Conservation (phyloP, 2,113 vertebrate genomes). For the Carassius gibelio region DNA sequence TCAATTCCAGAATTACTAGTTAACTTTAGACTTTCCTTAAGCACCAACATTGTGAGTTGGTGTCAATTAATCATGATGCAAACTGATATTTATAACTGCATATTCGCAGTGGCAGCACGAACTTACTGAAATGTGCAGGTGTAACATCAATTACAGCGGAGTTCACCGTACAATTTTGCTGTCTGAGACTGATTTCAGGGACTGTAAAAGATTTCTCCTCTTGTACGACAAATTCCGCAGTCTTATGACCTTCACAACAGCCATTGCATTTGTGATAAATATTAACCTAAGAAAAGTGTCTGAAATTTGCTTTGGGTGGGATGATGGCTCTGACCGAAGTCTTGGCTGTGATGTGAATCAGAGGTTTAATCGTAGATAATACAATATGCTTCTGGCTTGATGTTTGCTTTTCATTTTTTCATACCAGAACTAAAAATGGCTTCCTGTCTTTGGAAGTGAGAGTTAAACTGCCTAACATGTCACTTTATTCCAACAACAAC, state of each 20-base stretch:
- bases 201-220: not conserved
- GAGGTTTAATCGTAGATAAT: not conserved
- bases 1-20: not conserved
- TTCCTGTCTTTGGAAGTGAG: not conserved
- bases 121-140: not conserved
- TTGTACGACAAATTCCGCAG: not conserved
- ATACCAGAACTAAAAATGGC: not conserved
- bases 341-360: not conserved
- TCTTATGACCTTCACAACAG: not conserved
- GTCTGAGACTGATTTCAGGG: not conserved
- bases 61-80: not conserved
- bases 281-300: not conserved
- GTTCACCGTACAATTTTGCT: slow-evolving; percentile 8
- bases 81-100: not conserved
- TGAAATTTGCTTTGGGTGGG: not conserved
- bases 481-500: not conserved
- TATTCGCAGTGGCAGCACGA: not conserved
- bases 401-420: not conserved
- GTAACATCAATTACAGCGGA: not conserved
- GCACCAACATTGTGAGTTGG: not conserved
- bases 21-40: not conserved
- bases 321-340: not conserved
- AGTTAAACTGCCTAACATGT: not conserved
- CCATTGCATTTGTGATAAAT: not conserved
- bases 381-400: not conserved